Percentiles rank a stretch among this genome's conserved stretches.
Evolutionary conservation across 2,797 vertebrate genomes (phyloP).

Genomic region (Sciurus vulgaris): DNA sequence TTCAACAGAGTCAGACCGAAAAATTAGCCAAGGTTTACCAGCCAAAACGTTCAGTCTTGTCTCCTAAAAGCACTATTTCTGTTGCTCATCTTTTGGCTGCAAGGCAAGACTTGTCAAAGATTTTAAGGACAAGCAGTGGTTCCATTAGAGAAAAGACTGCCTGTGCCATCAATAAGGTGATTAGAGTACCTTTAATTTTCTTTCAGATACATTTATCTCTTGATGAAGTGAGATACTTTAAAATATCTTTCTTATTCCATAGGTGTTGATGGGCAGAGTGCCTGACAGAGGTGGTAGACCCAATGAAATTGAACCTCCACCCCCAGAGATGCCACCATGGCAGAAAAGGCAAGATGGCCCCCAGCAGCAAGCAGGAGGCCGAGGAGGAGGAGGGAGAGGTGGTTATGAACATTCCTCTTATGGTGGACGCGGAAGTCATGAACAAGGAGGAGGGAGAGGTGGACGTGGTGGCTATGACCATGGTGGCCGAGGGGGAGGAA

Average conservation of each 20-base stretch:
- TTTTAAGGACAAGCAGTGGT: constrained; percentile 96
- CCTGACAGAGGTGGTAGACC: constrained; percentile 98
- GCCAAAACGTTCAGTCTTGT: constrained; percentile 92
- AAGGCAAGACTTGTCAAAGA: constrained; percentile 97
- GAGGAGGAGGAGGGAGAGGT: constrained; percentile 90
- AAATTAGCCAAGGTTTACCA: constrained; percentile 96
- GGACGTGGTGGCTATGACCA: constrained; percentile 90
- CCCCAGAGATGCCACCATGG: constrained; percentile 99
- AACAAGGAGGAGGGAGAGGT: constrained; percentile 91
- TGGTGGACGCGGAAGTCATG: constrained; percentile 89
- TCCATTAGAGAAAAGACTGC: constrained; percentile 95
- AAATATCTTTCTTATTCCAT: constrained; percentile 59
- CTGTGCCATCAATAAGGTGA: constrained; percentile 98
- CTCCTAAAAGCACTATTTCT: constrained; percentile 91
- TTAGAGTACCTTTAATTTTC: not conserved
- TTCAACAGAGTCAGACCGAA: constrained; percentile 92
- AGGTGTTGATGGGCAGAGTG: constrained; percentile 98
- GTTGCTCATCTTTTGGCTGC: constrained; percentile 95
- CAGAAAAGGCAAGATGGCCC: constrained; percentile 96
- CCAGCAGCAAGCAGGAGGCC: constrained; percentile 90
- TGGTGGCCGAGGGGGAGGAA: constrained; percentile 89
- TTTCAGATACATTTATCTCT: not conserved
- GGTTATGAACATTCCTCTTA: constrained; percentile 90
- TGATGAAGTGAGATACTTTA: constrained; percentile 31
- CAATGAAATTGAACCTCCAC: constrained; percentile 97